Base-by-base conservation (phyloP, 2,113 vertebrate genomes). In the Anoura caudifer region DNA sequence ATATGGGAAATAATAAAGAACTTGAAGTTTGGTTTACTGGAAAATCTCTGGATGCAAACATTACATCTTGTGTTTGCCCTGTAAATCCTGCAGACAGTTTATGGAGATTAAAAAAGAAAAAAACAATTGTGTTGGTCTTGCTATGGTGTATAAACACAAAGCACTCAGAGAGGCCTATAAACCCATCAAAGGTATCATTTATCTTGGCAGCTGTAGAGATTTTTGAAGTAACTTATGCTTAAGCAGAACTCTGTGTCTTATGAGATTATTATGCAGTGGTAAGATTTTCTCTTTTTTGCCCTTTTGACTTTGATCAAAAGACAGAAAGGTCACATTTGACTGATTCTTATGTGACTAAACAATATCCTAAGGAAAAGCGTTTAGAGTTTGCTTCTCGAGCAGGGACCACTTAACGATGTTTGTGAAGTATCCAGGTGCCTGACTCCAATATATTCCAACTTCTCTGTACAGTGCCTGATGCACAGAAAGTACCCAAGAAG, bases 1-100 rank as follows among this genome's bases (percentile, higher is more conserved):
- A 97, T 98, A 95, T 54, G 63, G 59, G 59, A 70, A 95, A 93
- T 95, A 98, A 95, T 96, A 98, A 98, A 96, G 81, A 90, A 50
- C 43, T 73, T 70, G 67, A 96, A 80, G 94, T 97, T 87, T 94
- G 77, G 94, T 98, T 98, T 96, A 97, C 90, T 94, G 92, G 94
- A 26, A 97, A 95, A 97, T 92, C 80, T 98, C 89, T 90, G 94
- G 80, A 88, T 86, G 86, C 88, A 94, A 97, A 97, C 87, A 94
- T 52, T 80, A 0, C 0, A 91, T 95, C 67, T 86, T 93, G 83
- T 96, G 94, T 94, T 98, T 90, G 97, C 82, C 52, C 54, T 85
- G 20, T 94, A 95, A 92, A 97, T 93, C 86, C 65, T 24, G 76
- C 10, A 90, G 67, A 90, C 45, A 81, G 47, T 75, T 95, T 33